Base-by-base conservation (phyloP, 2,888 invertebrate species). In the Ophion slaviceki region DNA sequence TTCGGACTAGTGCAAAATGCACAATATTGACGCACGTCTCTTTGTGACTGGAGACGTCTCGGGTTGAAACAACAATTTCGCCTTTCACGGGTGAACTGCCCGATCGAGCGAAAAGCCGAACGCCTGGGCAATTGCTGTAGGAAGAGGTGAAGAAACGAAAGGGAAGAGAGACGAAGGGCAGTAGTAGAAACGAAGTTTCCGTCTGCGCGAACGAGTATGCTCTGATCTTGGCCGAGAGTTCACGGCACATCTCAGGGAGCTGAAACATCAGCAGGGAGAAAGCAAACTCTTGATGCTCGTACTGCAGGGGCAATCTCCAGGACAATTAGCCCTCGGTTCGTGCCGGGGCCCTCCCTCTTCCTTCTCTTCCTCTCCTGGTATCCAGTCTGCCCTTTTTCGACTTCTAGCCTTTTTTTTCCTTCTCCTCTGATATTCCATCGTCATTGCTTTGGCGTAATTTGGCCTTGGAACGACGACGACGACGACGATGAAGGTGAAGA, bases 321-420 rank as follows among this genome's bases (percentile, higher is more conserved):
- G 93, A 93, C 93, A 93, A 93, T 93, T 92, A 93, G 93, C 92
- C 91, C 90, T 88, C 88, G 72, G 92, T 92, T 94, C 93, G 93
- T 93, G 93, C 93, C 92, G 93, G 92, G 91, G 91, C 89, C 92
- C 90, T 90, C 91, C 90, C 89, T 88, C 87, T 89, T 87, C 85
- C 88, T 88, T 88, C 89, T 89, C 84, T 57, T 20, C 62, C 67
- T 67, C 80, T 61, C 36, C 32, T 32, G 61, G 3, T 36, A 14
- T 45, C 62, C 59, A 10, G 61, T 67, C 28, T 61, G 82, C 66
- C 74, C 82, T 86, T 80, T 81, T 86, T 76, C 76, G 68, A 62
- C 79, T 71, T 70, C 77, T 66, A 61, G 62, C 83, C 45, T 72
- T 2, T 5, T 61, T 87, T 68, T 66, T 62, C 59, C 67, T 57